Conservation (phyloP, 2,888 invertebrate genomes). For the Tenodera sinensis region DNA sequence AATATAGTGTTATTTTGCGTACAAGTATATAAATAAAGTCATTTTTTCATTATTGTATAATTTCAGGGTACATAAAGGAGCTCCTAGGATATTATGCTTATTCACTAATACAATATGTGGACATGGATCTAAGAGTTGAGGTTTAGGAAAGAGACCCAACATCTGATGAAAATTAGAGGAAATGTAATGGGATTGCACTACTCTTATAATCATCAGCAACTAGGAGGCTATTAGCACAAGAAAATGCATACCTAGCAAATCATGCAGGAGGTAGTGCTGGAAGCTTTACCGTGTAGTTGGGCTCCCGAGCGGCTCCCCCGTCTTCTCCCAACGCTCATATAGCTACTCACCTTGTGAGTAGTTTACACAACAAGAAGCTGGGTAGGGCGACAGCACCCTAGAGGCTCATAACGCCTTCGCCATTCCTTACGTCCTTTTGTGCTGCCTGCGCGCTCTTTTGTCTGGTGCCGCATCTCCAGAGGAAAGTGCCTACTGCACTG, state of each 20-base stretch:
- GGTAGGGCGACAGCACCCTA: background rate
- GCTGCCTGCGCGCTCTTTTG: background rate
- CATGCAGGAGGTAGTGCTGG: background rate
- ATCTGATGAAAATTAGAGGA: too few relatives aligned
- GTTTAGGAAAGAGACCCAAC: too few relatives aligned
- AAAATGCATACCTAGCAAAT: background rate
- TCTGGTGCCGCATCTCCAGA: background rate
- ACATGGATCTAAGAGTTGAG: too few relatives aligned
- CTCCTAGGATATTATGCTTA: too few relatives aligned
- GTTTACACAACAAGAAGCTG: background rate
- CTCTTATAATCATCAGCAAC: too few relatives aligned
- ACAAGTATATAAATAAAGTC: too few relatives aligned
- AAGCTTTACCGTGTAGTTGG: background rate
- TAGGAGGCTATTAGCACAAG: background rate
- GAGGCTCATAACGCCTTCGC: background rate
- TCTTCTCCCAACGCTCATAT: background rate
- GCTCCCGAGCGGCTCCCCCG: too few relatives aligned
- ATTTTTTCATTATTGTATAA: too few relatives aligned
- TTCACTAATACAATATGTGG: too few relatives aligned
- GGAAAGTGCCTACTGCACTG: background rate
- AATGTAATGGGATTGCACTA: too few relatives aligned
- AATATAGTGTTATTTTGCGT: too few relatives aligned
- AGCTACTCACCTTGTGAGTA: background rate
- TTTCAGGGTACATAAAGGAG: too few relatives aligned
- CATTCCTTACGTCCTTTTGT: background rate